Conservation (phyloP, 2,888 invertebrate genomes). For the Hecatera dysodea region DNA sequence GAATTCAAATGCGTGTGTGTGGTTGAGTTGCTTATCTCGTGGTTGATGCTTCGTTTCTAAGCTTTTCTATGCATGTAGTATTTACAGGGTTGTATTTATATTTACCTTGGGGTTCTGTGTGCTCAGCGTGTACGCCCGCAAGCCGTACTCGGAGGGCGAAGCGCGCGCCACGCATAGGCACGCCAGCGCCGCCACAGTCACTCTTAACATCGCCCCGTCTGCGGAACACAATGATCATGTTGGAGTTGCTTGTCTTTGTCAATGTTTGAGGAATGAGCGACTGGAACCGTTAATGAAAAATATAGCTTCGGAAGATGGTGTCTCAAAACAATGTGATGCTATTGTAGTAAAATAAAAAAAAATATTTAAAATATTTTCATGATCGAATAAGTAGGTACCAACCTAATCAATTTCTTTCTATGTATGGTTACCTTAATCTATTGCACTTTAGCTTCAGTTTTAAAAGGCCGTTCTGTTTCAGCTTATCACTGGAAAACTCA, state of each 20-base stretch:
- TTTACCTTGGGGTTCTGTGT: conserved; percentile 82
- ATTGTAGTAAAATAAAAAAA: not conserved
- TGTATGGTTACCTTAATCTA: not conserved
- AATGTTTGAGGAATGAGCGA: conserved; percentile 46
- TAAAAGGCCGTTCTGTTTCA: not conserved
- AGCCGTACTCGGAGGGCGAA: conserved; percentile 82
- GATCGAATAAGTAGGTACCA: too few species aligned
- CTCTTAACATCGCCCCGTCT: conserved; percentile 89
- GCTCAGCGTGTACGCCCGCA: conserved; percentile 79
- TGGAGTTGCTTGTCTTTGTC: conserved; percentile 38
- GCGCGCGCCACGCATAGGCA: conserved; percentile 89
- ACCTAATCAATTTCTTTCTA: not conserved
- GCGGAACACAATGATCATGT: conserved; percentile 63
- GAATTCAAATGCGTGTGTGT: conserved; percentile 2
- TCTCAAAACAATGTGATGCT: not conserved
- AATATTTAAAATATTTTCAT: too few species aligned
- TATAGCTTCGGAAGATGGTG: not conserved
- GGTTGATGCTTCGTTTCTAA: conserved; percentile 23
- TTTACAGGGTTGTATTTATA: conserved; percentile 68
- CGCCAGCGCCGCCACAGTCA: conserved; percentile 86
- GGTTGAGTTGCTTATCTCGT: conserved; percentile 16
- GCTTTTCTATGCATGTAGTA: conserved; percentile 26
- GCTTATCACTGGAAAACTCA: not conserved
- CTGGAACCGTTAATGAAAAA: conserved; percentile 35
- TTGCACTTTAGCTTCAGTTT: not conserved